A percentile compares a stretch with the other conserved stretches of the same genome.
These are phyloP conservation scores for Austrofundulus limnaeus DNA, from an alignment of 2,113 vertebrate species.

Conservation along the genomic window DNA sequence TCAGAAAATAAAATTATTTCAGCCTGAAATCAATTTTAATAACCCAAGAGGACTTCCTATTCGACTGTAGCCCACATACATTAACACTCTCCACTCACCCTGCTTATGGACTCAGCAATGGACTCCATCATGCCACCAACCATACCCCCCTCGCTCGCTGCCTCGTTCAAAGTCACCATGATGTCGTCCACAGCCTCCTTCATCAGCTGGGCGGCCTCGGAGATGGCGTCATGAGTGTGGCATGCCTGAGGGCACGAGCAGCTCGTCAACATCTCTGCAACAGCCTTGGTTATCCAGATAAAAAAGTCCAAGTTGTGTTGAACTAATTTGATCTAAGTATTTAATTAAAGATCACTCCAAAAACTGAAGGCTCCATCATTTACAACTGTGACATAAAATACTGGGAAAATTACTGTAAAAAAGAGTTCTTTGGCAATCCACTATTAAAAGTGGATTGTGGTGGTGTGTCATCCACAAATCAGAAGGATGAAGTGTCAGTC, in stretches of 20 bases:
- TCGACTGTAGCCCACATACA: neutral
- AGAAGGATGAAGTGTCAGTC: neutral
- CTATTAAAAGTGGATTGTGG: neutral
- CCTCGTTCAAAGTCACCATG: conserved; percentile 97
- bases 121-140: conserved; percentile 97
- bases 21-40: conserved; percentile 23
- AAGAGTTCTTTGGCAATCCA: neutral
- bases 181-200: conserved; percentile 98
- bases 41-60: neutral
- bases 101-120: conserved; percentile 93
- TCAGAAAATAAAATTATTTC: conserved; percentile 19
- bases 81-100: conserved; percentile 77
- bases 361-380: neutral
- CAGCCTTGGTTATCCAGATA: conserved; percentile 15
- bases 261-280: conserved; percentile 43
- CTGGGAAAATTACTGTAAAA: neutral
- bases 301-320: neutral
- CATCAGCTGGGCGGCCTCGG: conserved; percentile 95
- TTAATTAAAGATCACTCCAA: conserved; percentile 3
- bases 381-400: neutral
- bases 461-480: neutral
- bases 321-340: neutral
- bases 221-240: conserved; percentile 96
- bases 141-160: conserved; percentile 95
- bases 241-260: conserved; percentile 79